Evolutionary conservation across 37 sponge, comb jelly and placozoan genomes (phyloP).

Genomic region (Chondrosia reniformis): DNA sequence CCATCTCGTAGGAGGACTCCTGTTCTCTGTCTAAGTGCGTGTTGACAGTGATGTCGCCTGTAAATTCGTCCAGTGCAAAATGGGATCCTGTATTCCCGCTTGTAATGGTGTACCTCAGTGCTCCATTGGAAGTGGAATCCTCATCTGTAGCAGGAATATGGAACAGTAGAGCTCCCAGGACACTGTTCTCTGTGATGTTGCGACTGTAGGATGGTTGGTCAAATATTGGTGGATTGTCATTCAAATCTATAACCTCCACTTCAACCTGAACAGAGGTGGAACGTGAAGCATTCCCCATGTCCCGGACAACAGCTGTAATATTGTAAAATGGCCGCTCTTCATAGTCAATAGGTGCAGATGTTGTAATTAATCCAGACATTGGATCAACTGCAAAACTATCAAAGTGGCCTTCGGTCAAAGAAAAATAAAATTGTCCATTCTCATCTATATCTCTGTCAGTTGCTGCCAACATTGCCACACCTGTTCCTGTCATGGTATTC

Average conservation of each 20-base stretch:
- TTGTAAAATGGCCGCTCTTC: constrained; percentile 34
- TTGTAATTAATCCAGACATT: constrained; percentile 30
- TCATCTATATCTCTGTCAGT: constrained; percentile 46
- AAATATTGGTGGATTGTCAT: constrained; percentile 64
- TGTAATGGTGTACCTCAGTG: constrained; percentile 67
- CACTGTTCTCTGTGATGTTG: constrained; percentile 42
- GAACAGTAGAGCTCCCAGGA: constrained; percentile 16
- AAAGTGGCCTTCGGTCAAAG: constrained; percentile 13
- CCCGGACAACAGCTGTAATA: constrained; percentile 44
- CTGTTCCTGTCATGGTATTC: constrained; percentile 11
- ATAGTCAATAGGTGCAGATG: constrained; percentile 45
- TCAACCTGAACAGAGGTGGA: constrained; percentile 26
- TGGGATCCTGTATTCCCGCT: constrained; percentile 33
- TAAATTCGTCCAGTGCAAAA: constrained; percentile 62
- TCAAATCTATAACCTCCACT: constrained; percentile 36
- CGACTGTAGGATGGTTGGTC: constrained; percentile 18
- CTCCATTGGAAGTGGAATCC: constrained; percentile 43
- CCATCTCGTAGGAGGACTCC: constrained; percentile 27
- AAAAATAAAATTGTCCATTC: constrained; percentile 35
- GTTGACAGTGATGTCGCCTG: constrained; percentile 38
- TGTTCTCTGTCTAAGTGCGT: constrained; percentile 64
- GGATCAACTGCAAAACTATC: constrained; percentile 38
- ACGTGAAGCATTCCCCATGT: constrained; percentile 50
- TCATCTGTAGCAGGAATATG: constrained; percentile 36
- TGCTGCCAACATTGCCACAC: constrained; percentile 29